Evolutionary conservation across 2,888 invertebrate species (phyloP).

Genomic region (Archips crataeganus): DNA sequence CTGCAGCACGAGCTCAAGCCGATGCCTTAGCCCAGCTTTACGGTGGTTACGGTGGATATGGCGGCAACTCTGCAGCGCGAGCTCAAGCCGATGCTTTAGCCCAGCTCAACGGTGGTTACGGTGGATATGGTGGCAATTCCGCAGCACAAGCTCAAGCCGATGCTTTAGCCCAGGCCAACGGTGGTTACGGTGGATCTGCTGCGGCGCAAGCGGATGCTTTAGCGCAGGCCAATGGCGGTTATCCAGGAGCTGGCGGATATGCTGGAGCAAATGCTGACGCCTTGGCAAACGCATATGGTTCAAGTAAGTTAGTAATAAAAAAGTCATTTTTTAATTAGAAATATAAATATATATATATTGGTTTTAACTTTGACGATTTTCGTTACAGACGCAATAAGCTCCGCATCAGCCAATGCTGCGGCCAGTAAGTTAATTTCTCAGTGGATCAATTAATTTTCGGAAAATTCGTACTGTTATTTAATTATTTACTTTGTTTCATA

Average conservation of each 20-base stretch:
- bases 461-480: not conserved
- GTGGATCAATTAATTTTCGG: not conserved
- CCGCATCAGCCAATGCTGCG: constrained; percentile 2
- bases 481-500: not conserved
- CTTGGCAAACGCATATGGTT: constrained; percentile 6
- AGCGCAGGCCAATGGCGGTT: not conserved
- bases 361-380: not conserved
- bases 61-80: not conserved
- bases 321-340: not conserved
- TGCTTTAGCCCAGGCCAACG: not conserved
- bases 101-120: not conserved
- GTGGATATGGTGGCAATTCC: not conserved
- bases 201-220: too few species aligned
- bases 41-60: not conserved
- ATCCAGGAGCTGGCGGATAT: not conserved
- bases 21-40: too few species aligned
- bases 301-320: constrained; percentile 6
- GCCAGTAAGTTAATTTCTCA: not conserved
- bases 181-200: too few species aligned
- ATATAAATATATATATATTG: too few species aligned
- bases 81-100: not conserved
- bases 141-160: not conserved
- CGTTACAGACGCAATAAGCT: not conserved
- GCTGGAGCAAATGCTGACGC: constrained; percentile 9
- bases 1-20: too few species aligned